phyloP scores from a whole-genome alignment of 92 coral and sea anemone species.

The Siderastrea siderea region DNA sequence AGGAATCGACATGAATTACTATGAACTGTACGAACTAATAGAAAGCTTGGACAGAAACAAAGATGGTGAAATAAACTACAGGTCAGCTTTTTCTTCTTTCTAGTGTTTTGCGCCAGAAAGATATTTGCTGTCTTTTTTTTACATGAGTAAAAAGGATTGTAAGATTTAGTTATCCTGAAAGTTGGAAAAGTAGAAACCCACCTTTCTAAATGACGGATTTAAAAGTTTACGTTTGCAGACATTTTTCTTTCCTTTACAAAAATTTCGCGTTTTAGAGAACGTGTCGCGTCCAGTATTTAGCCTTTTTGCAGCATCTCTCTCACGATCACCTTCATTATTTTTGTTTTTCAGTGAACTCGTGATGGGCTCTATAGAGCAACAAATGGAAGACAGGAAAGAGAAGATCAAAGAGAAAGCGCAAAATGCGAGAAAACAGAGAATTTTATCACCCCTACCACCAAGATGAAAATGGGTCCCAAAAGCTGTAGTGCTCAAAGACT shows the following conservation, averaged over 20 bases:
- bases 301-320: too few species aligned
- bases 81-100: constrained; percentile 55
- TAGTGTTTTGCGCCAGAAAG: not conserved
- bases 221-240: too few species aligned
- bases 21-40: constrained; percentile 83
- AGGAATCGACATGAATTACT: constrained; percentile 92
- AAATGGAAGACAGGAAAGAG: constrained; percentile 94
- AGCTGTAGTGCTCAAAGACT: not conserved
- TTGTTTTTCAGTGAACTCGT: constrained; percentile 88
- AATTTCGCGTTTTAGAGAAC: too few species aligned
- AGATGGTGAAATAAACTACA: constrained; percentile 97
- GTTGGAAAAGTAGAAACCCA: too few species aligned
- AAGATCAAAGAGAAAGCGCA: constrained; percentile 92
- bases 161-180: too few species aligned
- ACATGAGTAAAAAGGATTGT: not conserved
- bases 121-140: not conserved
- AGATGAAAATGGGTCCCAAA: not conserved
- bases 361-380: constrained; percentile 94
- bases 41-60: constrained; percentile 90
- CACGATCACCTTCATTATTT: not conserved
- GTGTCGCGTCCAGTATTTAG: too few species aligned
- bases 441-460: constrained; percentile 83
- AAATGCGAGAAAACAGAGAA: constrained; percentile 79
- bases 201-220: too few species aligned
- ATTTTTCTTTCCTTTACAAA: too few species aligned